Evolutionary conservation across 2,113 vertebrate species (phyloP), one percentile per base, ranked within the genome.

Genomic region (Carassius carassius): DNA sequence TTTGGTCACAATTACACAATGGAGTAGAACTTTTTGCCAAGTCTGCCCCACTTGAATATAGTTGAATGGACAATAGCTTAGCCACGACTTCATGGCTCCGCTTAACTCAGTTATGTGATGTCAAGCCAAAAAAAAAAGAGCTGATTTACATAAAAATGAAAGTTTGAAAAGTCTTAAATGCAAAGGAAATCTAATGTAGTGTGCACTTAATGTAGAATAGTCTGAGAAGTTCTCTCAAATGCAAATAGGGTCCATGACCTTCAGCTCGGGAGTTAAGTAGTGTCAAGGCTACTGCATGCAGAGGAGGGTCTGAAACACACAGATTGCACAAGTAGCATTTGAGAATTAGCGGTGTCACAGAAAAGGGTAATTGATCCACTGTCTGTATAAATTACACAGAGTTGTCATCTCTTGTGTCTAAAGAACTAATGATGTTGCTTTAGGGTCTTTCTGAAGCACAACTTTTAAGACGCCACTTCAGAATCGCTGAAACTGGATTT

Each of bases 71-170:
- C 19, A 16, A 69, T 14, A 47, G 75, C 74, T 63, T 62, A 70
- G 69, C 37, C 67, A 75, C 73, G 67, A 81, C 58, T 70, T 80
- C 77, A 63, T 56, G 81, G 56, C 56, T 74, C 41, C 16, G 13
- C 75, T 79, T 78, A 78, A 37, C 49, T 54, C 47, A 54, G 29
- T 74, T 69, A 62, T 82, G 60, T 82, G 79, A 82, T 86, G 72
- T 76, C n/a, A 41, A 60, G 70, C 58, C 73, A 44, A 29, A 29
- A 77, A 67, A 76, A 58, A 74, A 54, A 54, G 35, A 86, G 62
- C 79, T 76, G 74, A 75, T 80, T 84, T 87, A 73, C 82, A 47
- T 73, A 60, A 72, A 51, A 41, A 60, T 1, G 29, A 63, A 79
- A 63, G 65, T 62, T 63, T 65, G 44, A 58, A 65, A 82, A 83